These are phyloP conservation scores for Leptopilina clavipes DNA, from an alignment of 1,140 invertebrate species.

Conservation along the genomic window DNA sequence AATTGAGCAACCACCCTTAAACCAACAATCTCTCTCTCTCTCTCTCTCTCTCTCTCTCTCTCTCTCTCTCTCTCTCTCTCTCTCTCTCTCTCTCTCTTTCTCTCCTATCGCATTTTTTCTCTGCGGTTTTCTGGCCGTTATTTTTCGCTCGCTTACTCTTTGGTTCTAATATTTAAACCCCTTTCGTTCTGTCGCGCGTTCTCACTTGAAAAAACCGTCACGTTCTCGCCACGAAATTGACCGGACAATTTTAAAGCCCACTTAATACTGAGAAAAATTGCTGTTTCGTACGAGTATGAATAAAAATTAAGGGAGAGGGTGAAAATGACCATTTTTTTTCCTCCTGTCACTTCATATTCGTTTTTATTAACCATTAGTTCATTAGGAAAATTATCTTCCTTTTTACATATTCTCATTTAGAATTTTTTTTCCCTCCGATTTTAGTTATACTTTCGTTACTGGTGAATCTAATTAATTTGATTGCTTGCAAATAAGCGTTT, in stretches of 20 bases:
- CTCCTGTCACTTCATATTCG: constrained; percentile 40
- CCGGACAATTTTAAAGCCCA: constrained; percentile 74
- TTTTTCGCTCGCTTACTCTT: constrained; percentile 44
- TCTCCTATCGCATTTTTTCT: not conserved
- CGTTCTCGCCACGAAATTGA: constrained; percentile 72
- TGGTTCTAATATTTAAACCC: constrained; percentile 50
- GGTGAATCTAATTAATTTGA: constrained; percentile 6
- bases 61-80: not conserved
- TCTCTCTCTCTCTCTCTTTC: too few relatives aligned
- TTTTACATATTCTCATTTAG: too few relatives aligned
- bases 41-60: not conserved
- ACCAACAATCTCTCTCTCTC: constrained; percentile 46
- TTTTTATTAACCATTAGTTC: constrained; percentile 9
- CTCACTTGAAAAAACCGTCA: constrained; percentile 73
- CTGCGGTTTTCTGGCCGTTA: constrained; percentile 38
- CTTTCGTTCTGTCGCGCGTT: constrained; percentile 52
- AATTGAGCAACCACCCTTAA: constrained; percentile 52
- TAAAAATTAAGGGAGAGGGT: constrained; percentile 69
- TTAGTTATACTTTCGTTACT: too few relatives aligned
- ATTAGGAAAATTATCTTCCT: constrained; percentile 31
- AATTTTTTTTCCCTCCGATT: too few relatives aligned
- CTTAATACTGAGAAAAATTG: constrained; percentile 75
- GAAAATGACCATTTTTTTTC: constrained; percentile 37
- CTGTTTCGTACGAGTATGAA: constrained; percentile 72
- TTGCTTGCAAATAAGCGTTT: not conserved